Conservation (phyloP, 1,140 invertebrate genomes). For the Sarcophaga bullata region DNA sequence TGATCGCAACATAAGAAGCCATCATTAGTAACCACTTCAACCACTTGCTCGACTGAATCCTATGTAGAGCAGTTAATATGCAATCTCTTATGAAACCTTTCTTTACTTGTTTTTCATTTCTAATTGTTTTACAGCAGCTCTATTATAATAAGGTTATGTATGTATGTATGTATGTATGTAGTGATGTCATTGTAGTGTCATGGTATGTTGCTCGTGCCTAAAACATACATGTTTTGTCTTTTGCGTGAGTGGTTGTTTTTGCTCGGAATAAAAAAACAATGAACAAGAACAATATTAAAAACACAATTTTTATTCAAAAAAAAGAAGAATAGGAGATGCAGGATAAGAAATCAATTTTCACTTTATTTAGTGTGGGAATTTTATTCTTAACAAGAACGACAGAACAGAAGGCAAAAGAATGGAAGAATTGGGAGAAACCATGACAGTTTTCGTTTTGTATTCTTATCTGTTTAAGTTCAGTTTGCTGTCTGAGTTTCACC, state of each 20-base stretch:
- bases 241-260: not conserved
- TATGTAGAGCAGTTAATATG: too few species aligned
- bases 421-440: not conserved
- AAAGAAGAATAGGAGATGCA: not conserved
- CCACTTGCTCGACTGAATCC: too few species aligned
- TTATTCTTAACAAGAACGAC: not conserved
- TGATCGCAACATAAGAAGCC: too few species aligned
- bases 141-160: too few species aligned
- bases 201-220: too few species aligned
- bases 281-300: not conserved
- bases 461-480: not conserved
- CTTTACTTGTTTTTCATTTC: too few species aligned
- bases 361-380: not conserved
- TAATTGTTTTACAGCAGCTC: too few species aligned
- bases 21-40: too few species aligned
- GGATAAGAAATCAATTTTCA: not conserved
- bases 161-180: too few species aligned
- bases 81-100: too few species aligned
- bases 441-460: not conserved
- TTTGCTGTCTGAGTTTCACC: constrained; percentile 14
- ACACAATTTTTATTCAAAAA: not conserved
- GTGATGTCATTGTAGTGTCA: too few species aligned
- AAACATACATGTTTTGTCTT: not conserved
- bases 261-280: not conserved
- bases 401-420: not conserved